Percentiles rank a stretch among this genome's conserved stretches.
Evolutionary conservation across 2,888 invertebrate species (phyloP).

Genomic region (Nymphalis urticae): DNA sequence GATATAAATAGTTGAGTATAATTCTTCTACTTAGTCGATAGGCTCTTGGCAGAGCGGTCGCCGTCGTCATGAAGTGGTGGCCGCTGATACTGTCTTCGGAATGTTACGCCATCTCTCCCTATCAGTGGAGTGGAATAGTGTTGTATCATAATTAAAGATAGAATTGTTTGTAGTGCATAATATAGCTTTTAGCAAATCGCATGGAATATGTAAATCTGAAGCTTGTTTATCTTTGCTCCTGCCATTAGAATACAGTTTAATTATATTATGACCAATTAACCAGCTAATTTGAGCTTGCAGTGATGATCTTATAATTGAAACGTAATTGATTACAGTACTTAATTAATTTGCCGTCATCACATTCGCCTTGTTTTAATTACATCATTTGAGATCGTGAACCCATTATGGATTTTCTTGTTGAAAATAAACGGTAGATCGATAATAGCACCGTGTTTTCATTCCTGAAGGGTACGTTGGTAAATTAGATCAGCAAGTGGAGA

Average conservation of each 20-base stretch:
- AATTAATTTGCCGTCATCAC: constrained; percentile 18
- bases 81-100: too few relatives aligned
- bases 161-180: too few relatives aligned
- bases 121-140: too few relatives aligned
- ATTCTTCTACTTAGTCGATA: too few relatives aligned
- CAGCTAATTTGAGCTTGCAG: constrained; percentile 1
- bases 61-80: too few relatives aligned
- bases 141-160: too few relatives aligned
- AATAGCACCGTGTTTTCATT: constrained; percentile 12
- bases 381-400: background rate
- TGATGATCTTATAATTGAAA: constrained; percentile 16
- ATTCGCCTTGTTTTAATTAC: constrained; percentile 26
- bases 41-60: too few relatives aligned
- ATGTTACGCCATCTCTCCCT: too few relatives aligned
- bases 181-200: too few relatives aligned
- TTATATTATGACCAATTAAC: constrained; percentile 3
- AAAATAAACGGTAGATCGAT: constrained; percentile 14
- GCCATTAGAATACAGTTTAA: background rate
- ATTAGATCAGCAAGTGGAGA: constrained; percentile 38
- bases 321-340: constrained; percentile 23
- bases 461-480: constrained; percentile 19
- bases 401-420: constrained; percentile 16
- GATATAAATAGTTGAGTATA: too few relatives aligned
- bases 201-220: too few relatives aligned
- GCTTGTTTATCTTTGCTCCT: too few relatives aligned